These are phyloP conservation scores for Uria aalge DNA, from an alignment of 2,113 vertebrate genomes.

Conservation along the genomic window DNA sequence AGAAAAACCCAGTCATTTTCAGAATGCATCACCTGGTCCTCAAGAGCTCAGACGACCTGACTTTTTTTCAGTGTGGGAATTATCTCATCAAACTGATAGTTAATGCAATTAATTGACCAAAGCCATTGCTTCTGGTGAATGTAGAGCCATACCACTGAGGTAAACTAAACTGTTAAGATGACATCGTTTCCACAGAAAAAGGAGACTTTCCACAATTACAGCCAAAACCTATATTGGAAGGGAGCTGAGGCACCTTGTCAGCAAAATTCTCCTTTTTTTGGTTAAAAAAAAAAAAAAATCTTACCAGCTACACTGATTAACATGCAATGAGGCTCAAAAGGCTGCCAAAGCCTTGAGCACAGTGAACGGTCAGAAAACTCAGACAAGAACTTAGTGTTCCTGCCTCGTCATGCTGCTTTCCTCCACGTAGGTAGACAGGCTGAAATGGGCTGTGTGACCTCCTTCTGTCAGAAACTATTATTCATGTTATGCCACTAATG, in stretches of 20 bases:
- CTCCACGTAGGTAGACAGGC: slow-evolving; percentile 42
- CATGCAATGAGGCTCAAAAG: slow-evolving; percentile 11
- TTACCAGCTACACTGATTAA: slow-evolving; percentile 31
- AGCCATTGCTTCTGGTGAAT: neutral
- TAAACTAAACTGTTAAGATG: neutral
- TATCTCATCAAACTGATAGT: neutral
- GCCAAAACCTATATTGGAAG: neutral
- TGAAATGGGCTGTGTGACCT: slow-evolving; percentile 62
- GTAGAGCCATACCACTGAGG: neutral
- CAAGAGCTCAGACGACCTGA: neutral
- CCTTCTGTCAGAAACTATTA: slow-evolving; percentile 65
- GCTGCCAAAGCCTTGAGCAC: slow-evolving; percentile 30
- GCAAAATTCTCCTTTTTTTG: neutral
- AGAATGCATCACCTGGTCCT: neutral
- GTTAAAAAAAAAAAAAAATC: neutral
- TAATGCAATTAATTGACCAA: neutral
- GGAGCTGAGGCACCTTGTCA: neutral
- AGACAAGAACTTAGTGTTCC: slow-evolving; percentile 67
- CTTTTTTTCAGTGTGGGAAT: neutral
- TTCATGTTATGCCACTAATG: slow-evolving; percentile 37
- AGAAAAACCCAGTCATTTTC: neutral
- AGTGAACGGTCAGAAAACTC: slow-evolving; percentile 48
- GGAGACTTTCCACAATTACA: neutral
- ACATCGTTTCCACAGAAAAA: neutral
- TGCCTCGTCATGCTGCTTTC: slow-evolving; percentile 53